Base-by-base conservation (phyloP, 2,888 invertebrate species). In the Campoletis raptor region DNA sequence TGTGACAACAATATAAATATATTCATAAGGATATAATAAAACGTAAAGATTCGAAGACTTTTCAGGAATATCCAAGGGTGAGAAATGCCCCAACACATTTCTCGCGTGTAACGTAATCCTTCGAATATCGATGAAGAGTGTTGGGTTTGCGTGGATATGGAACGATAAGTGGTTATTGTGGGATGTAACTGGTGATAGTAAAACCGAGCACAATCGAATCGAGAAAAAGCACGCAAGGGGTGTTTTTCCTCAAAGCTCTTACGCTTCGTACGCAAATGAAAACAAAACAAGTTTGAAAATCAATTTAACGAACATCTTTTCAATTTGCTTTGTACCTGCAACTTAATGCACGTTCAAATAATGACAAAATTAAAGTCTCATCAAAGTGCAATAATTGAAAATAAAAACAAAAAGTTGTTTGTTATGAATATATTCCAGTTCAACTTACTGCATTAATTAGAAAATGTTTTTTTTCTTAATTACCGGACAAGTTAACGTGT, bases 11-110 rank as follows among this genome's bases (percentile, higher is more conserved):
- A 61, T 30, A 30, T 30, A 61, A 15, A 61, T 61, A 5, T 5
- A 61, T 30, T 15, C 30, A 30, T 7, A 61, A 30, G 30, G 12
- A 30, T 61, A 30, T 61, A 30, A 30, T 30, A 78, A 77, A 84
- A 82, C 86, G 84, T 80, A 80, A 72, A 72, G 70, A 76, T 87
- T 84, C 76, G 84, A 87, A 74, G 64, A 81, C 67, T 83, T 42
- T 21, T 64, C 37, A 48, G 24, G 78, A n/a, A 30, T 67, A 74
- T 37, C 48, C 69, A 36, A 42, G 72, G 42, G 24, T 73, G 76
- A 54, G 30, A 54, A 12, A 52, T 48, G 54, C 61, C 48, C 42
- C 30, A 36, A 42, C 57, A 45, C 45, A 48, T 54, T 48, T 52
- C 72, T 48, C 52, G 70, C 77, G 78, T 52, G 76, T 79, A 76